A percentile compares a stretch with the other conserved stretches of the same genome.
phyloP scores from a whole-genome alignment of 2,113 vertebrate species.

The Copsychus sechellarum region DNA sequence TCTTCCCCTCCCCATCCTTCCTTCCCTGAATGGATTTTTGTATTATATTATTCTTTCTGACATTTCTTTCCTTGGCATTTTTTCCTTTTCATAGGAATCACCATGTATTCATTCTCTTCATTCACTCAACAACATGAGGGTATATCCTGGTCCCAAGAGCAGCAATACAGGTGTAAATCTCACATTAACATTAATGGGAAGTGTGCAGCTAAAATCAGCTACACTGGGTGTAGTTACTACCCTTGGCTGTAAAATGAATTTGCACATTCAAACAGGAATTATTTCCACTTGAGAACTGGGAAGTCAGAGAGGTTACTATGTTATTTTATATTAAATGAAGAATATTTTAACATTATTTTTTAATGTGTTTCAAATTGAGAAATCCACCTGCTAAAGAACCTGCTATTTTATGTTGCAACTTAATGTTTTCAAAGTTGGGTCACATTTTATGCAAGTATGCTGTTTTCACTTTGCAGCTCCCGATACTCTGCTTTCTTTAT shows the following conservation, averaged over 20 bases:
- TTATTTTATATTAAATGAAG: background rate
- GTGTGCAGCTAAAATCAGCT: background rate
- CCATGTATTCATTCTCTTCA: background rate
- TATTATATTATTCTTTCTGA: background rate
- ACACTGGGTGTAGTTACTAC: background rate
- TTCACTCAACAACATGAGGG: background rate
- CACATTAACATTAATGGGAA: background rate
- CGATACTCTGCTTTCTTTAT: background rate
- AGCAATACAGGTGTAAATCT: background rate
- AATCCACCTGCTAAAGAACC: background rate
- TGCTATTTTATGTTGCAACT: background rate
- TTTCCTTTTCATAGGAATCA: background rate
- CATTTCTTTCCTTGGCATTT: background rate
- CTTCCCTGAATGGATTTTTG: background rate
- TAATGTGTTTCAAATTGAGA: background rate
- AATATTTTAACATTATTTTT: background rate
- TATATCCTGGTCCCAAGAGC: background rate
- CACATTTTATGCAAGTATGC: background rate
- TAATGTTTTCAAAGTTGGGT: background rate
- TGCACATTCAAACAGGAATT: background rate
- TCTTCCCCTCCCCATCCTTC: background rate
- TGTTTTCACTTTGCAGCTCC: background rate
- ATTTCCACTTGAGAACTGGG: slow-evolving; percentile 2
- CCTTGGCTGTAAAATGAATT: background rate
- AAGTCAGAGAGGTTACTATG: background rate